A percentile compares a stretch with the other conserved stretches of the same genome.
phyloP scores from a whole-genome alignment of 2,113 vertebrate genomes.

The Vicugna pacos region DNA sequence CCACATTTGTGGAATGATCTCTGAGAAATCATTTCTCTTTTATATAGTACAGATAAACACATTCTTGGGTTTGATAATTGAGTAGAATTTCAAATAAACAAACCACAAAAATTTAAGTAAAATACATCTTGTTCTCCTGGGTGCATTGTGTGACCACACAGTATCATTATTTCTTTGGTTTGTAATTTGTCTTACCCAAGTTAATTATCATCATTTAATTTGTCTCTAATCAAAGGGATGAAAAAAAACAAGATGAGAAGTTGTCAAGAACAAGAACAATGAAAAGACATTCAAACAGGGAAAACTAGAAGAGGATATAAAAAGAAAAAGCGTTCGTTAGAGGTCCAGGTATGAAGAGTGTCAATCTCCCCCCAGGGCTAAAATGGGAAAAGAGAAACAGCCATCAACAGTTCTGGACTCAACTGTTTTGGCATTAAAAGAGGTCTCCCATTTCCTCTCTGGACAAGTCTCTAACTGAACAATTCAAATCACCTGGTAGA shows the following conservation, averaged over 20 bases:
- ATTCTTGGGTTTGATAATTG: conserved; percentile 43
- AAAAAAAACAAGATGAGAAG: conserved; percentile 20
- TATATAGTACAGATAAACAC: not conserved
- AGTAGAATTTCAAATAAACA: conserved; percentile 57
- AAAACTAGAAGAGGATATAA: not conserved
- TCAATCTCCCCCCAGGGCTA: not conserved
- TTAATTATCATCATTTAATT: conserved; percentile 60
- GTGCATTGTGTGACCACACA: not conserved
- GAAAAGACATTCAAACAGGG: not conserved
- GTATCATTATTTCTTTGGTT: conserved; percentile 36
- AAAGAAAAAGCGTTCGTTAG: not conserved
- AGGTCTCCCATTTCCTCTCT: not conserved
- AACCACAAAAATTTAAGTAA: not conserved
- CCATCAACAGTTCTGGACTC: not conserved
- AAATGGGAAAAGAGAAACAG: not conserved
- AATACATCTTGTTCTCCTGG: not conserved
- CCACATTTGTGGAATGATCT: not conserved
- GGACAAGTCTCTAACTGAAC: not conserved
- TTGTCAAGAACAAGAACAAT: not conserved
- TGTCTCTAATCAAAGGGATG: conserved; percentile 42
- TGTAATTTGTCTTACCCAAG: conserved; percentile 53
- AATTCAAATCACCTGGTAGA: conserved; percentile 8
- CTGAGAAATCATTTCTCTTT: conserved; percentile 38
- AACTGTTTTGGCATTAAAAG: not conserved
- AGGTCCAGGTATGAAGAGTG: not conserved